Evolutionary conservation across 2,888 invertebrate genomes (phyloP).

Genomic region (Calameuta idolon): DNA sequence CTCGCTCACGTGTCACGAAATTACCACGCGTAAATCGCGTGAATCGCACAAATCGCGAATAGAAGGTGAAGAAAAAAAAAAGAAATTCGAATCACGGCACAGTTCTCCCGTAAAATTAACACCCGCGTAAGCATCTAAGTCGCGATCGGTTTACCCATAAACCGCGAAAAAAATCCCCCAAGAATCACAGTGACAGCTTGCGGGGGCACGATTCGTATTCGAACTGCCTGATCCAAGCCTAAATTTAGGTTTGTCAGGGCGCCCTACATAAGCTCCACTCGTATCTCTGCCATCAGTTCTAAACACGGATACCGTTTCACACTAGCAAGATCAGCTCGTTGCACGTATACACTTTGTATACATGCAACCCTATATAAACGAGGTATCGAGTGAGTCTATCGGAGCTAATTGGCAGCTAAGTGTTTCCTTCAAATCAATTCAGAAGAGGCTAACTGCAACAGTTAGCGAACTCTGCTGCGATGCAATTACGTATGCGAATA

Average conservation of each 20-base stretch:
- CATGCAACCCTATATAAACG: neutral
- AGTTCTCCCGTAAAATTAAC: conserved; percentile 9
- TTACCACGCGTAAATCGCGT: conserved; percentile 6
- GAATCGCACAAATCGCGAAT: neutral
- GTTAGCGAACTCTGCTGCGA: neutral
- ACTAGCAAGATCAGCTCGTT: neutral
- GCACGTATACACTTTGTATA: neutral
- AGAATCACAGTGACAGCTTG: conserved; percentile 9
- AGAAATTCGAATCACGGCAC: neutral
- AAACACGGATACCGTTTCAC: conserved; percentile 29
- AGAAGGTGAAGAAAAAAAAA: neutral
- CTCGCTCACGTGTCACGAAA: conserved; percentile 21
- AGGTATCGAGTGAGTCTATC: neutral
- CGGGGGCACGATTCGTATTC: conserved; percentile 18
- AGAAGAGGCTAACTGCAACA: neutral
- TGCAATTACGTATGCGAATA: neutral
- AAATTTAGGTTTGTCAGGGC: conserved; percentile 54
- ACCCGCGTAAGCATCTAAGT: neutral
- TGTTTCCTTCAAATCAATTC: neutral
- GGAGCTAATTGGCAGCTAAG: conserved; percentile 6
- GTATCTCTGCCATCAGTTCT: conserved; percentile 16
- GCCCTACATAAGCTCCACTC: conserved; percentile 50
- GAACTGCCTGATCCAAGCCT: conserved; percentile 52
- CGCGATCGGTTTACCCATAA: conserved; percentile 21
- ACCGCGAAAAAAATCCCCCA: conserved; percentile 1